Base-by-base conservation (phyloP, 2,113 vertebrate species). In the Gallinago jamesoni region DNA sequence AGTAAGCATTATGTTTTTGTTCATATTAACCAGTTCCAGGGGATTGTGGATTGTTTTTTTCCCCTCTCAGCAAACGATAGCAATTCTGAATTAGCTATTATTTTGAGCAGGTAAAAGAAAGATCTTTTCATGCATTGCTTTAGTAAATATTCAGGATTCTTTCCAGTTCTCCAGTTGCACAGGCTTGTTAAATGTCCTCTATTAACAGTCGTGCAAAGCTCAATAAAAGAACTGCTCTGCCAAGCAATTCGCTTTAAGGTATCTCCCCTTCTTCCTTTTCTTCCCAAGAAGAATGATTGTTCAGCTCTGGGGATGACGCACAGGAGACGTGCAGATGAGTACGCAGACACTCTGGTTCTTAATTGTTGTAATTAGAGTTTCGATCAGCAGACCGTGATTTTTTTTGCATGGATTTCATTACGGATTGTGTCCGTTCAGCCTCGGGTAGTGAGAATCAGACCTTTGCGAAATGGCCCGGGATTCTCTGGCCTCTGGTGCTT, bases 1-100 rank as follows among this genome's bases (percentile, higher is more conserved):
- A 77, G 81, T 67, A 90, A 97, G 89, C 84, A 48, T 47, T 89
- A 25, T 76, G 85, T n/a, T 96, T 96, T 96, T 96, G 78, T 96
- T 96, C 93, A 75, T 82, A 62, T 94, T 91, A 94, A 91, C 60
- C 90, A 96, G 28, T 93, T 95, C 67, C 74, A 43, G 93, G 79
- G 73, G 90, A 85, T 95, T 96, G 95, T 94, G 69, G 95, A 94
- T 74, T 63, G 84, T 60, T 55, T 62, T 67, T 90, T 77, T 7
- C 19, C 16, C 50, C 24, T 52, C 62, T 88, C 78, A 82, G 52
- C 68, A 84, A 94, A 96, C 93, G 96, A 90, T 96, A 89, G 91
- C 48, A 57, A 37, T 73, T 95, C 87, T 72, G 86, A 91, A 74
- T 85, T 94, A 79, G 43, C 79, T 75, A 83, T 92, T 94, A 89